Evolutionary conservation across 53 echinoderm and acorn worm species (phyloP), one percentile per base, ranked within the genome.

Genomic region (Echinometra lucunter): DNA sequence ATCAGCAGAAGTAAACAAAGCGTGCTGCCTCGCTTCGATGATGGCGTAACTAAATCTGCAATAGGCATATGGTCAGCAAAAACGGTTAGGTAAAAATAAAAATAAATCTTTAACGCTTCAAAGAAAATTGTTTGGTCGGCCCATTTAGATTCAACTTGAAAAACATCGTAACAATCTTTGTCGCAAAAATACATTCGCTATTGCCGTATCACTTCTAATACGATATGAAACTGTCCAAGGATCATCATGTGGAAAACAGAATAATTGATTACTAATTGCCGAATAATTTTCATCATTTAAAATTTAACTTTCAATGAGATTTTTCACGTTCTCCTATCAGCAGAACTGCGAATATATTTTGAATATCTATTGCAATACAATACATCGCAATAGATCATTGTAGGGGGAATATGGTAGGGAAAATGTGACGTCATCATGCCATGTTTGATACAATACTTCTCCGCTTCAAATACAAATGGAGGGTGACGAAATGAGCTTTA

Each of bases 1-100:
- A 85, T 49, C 49, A 45, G 40, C 5, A 44, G 81, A 37, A 23
- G 19, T 81, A n/a, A 85, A 47, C 85, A 85, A 85, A 85, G 85
- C 85, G 13, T 49, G 27, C 30, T 85, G n/a, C 85, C 15, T 85
- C 28, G 85, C 85, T 85, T 85, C 85, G 85, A 9, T 85, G 85
- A 49, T 85, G 85, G 78, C 49, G 49, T 45, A 30, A 85, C 47
- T 27, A 47, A 47, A 85, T 85, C 49, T 85, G 12, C 45, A 49
- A 47, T 13, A 28, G 44, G 85, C 49, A 49, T 49, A 53, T 49
- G 53, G 49, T 30, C 85, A 85, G 37, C 85, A 47, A 47, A 78
- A 40, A 21, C 35, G 38, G 18, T 78, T 78, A 19, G 6, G 85
- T 30, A 85, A 25, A 85, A 3, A 49, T 32, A 32, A 69, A 34